These are phyloP conservation scores for Nephotettix cincticeps DNA, from an alignment of 1,140 invertebrate genomes.

Conservation along the genomic window DNA sequence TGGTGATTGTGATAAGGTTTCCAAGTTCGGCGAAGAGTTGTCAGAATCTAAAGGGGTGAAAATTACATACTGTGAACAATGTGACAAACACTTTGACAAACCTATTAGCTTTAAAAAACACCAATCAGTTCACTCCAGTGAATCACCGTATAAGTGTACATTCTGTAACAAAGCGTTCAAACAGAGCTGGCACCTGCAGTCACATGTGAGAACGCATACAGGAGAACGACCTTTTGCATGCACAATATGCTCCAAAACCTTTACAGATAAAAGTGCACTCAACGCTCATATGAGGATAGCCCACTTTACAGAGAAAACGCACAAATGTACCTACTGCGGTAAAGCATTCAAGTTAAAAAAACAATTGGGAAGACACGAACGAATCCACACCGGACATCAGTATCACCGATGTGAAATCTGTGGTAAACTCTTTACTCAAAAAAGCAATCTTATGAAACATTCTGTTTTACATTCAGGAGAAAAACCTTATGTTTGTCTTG, in stretches of 20 bases:
- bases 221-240: slow-evolving; percentile 40
- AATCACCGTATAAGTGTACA: neutral
- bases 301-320: slow-evolving; percentile 24
- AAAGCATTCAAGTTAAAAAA: slow-evolving; percentile 25
- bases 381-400: slow-evolving; percentile 24
- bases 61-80: slow-evolving; percentile 18
- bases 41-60: neutral
- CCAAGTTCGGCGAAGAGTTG: neutral
- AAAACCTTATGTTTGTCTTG: slow-evolving; percentile 57
- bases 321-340: slow-evolving; percentile 4
- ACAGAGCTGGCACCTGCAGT: slow-evolving; percentile 27
- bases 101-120: slow-evolving; percentile 23
- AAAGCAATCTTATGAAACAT: slow-evolving; percentile 28
- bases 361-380: slow-evolving; percentile 13
- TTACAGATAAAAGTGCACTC: slow-evolving; percentile 41
- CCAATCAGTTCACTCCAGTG: neutral
- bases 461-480: slow-evolving; percentile 26
- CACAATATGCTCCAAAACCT: slow-evolving; percentile 38
- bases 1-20: neutral
- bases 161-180: slow-evolving; percentile 22
- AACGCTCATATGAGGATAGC: slow-evolving; percentile 41
- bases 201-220: slow-evolving; percentile 38
- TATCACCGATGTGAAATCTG: slow-evolving; percentile 24
- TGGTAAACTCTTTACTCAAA: slow-evolving; percentile 28
- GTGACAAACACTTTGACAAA: slow-evolving; percentile 26